Evolutionary conservation across 2,797 vertebrate genomes (phyloP), one percentile per base, ranked within the genome.

Genomic region (Staurois parvus): DNA sequence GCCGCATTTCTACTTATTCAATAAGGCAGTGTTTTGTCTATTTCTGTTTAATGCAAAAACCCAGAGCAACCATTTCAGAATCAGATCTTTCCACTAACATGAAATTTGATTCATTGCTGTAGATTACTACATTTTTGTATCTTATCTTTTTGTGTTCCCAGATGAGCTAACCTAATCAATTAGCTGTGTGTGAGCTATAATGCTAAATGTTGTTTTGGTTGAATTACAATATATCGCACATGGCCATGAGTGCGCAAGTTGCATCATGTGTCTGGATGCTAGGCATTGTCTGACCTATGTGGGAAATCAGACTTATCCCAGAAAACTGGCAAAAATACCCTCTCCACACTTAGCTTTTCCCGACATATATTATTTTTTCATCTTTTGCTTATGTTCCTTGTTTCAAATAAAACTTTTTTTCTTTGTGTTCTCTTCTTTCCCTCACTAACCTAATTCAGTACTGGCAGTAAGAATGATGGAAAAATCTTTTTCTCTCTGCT

Each of bases 391-490:
- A 12, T 30, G 30, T 8, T 67, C 34, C 76, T 73, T 79, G 21
- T 72, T 85, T 72, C 19, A 83, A 32, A 40, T 77, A 32, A 72
- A 83, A 32, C 10, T 6, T 67, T 79, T 70, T 15, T 19, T 72
- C 21, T n/a, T 72, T 82, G 21, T 45, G 13, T 29, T 67, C n/a
- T 70, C 21, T 28, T 56, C 70, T 82, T 52, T 77, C 21, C 56
- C 30, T 48, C 21, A 48, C 73, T 64, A 62, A 59, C 34, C 45
- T 62, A 76, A 28, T 76, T 77, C 56, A 72, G 10, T 19, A 30
- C 74, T 86, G 79, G 85, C 52, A 83, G 56, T 24, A 42, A 73
- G 40, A 56, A 13, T 10, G 34, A 73, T 86, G 85, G 85, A 86
- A 86, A 45, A 77, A 75, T 21, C 30, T 42, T 72, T 59, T 30